phyloP scores from a whole-genome alignment of 2,888 invertebrate species.

The Ethmia dodecea region DNA sequence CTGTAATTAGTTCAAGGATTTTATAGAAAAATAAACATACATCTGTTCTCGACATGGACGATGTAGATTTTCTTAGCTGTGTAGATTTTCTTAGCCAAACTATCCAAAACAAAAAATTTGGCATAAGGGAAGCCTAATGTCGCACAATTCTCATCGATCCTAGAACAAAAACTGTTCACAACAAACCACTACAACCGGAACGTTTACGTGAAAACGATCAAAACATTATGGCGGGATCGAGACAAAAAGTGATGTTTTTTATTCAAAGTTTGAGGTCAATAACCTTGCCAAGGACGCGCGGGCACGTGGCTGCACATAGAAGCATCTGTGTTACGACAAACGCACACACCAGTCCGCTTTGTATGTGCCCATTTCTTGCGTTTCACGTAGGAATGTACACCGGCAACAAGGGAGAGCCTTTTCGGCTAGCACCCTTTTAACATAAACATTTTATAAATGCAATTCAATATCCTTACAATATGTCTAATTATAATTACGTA shows the following conservation, averaged over 20 bases:
- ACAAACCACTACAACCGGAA: constrained; percentile 44
- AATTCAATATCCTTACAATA: no score
- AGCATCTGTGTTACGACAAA: constrained; percentile 47
- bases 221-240: constrained; percentile 57
- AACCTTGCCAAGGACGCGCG: constrained; percentile 66
- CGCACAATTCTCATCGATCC: constrained; percentile 43
- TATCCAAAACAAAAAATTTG: no score
- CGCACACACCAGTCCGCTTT: constrained; percentile 15
- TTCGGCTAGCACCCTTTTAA: no score
- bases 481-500: no score
- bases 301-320: constrained; percentile 60
- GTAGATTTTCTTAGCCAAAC: no score
- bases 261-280: constrained; percentile 46
- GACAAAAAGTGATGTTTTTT: constrained; percentile 56
- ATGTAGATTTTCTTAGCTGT: no score
- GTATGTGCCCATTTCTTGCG: background rate
- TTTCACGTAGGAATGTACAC: background rate
- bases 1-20: no score
- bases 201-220: constrained; percentile 68
- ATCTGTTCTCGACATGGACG: no score
- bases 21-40: no score
- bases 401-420: no score
- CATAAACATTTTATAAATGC: no score
- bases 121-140: no score
- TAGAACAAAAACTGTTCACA: constrained; percentile 38